These are phyloP conservation scores for Aleiodes testaceus DNA, from an alignment of 2,888 invertebrate species.

Conservation along the genomic window DNA sequence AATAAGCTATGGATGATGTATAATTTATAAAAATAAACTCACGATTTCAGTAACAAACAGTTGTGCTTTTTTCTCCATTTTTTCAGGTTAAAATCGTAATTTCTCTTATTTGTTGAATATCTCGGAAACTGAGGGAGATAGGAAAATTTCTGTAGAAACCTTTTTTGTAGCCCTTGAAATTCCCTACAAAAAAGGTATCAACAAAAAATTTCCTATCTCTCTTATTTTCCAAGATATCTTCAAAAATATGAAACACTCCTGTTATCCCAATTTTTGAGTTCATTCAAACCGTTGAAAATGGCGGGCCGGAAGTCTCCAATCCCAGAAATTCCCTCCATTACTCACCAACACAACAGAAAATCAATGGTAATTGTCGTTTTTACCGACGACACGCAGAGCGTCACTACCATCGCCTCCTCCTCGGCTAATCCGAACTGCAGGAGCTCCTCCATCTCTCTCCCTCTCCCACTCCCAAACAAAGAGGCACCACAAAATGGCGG, in stretches of 20 bases:
- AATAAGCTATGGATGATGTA: no score
- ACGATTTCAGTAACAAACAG: no score
- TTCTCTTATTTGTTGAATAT: no score
- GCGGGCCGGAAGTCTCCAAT: no score
- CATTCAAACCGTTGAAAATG: neutral
- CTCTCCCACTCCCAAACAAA: slow-evolving; percentile 12
- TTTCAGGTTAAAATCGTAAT: no score
- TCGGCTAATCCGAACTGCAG: slow-evolving; percentile 17
- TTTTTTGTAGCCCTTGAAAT: no score
- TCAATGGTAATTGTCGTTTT: slow-evolving; percentile 66
- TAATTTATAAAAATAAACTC: no score
- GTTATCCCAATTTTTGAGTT: neutral
- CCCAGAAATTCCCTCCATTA: slow-evolving; percentile 60
- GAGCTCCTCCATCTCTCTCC: slow-evolving; percentile 28
- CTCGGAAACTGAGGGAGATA: no score
- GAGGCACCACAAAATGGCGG: slow-evolving; percentile 27
- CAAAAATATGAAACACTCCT: neutral
- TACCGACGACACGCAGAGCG: slow-evolving; percentile 61
- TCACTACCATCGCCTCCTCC: slow-evolving; percentile 47
- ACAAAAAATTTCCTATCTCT: no score
- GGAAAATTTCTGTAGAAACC: no score
- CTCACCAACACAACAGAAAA: slow-evolving; percentile 56
- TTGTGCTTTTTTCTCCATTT: no score
- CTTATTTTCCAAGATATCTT: neutral
- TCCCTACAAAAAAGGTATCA: no score